phyloP scores from a whole-genome alignment of 2,113 vertebrate genomes.

The Anoplopoma fimbria region DNA sequence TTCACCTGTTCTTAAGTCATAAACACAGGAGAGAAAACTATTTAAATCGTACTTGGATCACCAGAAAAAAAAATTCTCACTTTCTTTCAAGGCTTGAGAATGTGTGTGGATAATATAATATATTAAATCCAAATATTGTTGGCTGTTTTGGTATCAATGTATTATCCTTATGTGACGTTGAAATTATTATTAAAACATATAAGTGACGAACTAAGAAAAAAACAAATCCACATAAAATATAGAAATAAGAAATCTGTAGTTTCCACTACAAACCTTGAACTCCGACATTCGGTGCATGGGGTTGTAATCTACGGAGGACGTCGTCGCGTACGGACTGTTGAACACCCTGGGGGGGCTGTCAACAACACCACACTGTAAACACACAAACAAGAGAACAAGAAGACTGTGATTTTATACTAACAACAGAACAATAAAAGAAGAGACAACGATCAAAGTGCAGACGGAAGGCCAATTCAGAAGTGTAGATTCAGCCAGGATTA shows the following conservation, averaged over 20 bases:
- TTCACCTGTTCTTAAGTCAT: too few relatives aligned
- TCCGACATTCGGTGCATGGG: conserved; percentile 76
- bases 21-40: too few relatives aligned
- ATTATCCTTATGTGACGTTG: background rate
- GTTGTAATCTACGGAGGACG: conserved; percentile 77
- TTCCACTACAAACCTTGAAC: conserved; percentile 73
- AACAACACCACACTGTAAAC: conserved; percentile 51
- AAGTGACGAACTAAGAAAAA: background rate
- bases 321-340: conserved; percentile 80
- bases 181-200: background rate
- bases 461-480: too few relatives aligned
- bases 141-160: background rate
- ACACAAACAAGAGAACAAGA: background rate
- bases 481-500: too few relatives aligned
- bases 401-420: background rate
- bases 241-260: background rate
- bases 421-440: background rate
- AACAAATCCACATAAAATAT: background rate
- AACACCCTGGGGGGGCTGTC: conserved; percentile 80
- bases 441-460: too few relatives aligned
- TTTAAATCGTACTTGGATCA: too few relatives aligned
- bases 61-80: too few relatives aligned
- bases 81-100: too few relatives aligned
- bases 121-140: background rate
- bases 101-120: too few relatives aligned